A percentile compares a stretch with the other conserved stretches of the same genome.
phyloP scores from a whole-genome alignment of 2,113 vertebrate species.

The Apeltes quadracus region DNA sequence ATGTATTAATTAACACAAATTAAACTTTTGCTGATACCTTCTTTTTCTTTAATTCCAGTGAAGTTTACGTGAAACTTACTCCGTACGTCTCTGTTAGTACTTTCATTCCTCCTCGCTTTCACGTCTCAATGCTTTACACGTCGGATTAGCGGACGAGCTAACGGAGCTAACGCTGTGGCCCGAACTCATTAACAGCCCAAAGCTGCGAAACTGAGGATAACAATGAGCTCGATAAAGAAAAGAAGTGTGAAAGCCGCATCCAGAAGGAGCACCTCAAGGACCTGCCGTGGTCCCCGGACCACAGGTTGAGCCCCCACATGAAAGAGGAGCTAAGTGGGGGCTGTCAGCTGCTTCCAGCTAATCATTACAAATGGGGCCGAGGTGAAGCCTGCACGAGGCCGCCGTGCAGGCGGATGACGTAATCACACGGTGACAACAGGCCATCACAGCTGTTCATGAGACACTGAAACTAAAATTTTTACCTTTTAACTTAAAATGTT shows the following conservation, averaged over 20 bases:
- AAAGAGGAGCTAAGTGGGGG: no score
- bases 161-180: neutral
- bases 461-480: no score
- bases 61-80: no score
- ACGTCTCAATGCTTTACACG: neutral
- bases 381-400: no score
- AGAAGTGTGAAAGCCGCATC: neutral
- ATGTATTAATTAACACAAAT: no score
- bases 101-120: neutral
- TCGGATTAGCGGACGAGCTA: neutral
- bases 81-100: neutral
- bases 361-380: no score
- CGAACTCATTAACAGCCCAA: neutral
- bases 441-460: neutral
- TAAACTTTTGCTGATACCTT: no score
- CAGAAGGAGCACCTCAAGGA: neutral
- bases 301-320: no score
- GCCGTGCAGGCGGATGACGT: neutral
- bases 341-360: no score
- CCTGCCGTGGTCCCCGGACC: no score
- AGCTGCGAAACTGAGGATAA: neutral
- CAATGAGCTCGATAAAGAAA: neutral
- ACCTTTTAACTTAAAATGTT: neutral
- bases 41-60: no score
- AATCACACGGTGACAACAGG: neutral